phyloP scores from a whole-genome alignment of 2,797 vertebrate species.

The Lophius americanus region DNA sequence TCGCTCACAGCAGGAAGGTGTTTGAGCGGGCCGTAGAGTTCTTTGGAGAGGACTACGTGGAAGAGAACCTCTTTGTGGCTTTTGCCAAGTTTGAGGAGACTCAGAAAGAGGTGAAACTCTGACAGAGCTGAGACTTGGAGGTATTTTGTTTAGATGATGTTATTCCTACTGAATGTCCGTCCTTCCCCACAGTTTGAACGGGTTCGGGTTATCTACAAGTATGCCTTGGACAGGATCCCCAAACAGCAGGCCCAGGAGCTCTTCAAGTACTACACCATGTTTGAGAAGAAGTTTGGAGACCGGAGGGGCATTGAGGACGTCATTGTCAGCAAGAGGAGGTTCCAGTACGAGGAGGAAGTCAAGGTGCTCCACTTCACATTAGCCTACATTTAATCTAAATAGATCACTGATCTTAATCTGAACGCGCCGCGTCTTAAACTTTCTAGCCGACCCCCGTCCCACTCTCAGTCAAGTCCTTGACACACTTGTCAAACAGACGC shows the following conservation, averaged over 20 bases:
- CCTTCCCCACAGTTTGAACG: conserved; percentile 88
- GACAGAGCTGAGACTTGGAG: no score
- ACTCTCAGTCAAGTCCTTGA: no score
- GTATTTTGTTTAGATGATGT: no score
- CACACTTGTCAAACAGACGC: no score
- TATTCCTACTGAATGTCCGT: neutral
- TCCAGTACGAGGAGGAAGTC: conserved; percentile 98
- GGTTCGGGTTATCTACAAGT: conserved; percentile 97
- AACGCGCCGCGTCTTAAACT: no score
- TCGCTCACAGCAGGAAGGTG: conserved; percentile 90
- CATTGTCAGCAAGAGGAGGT: conserved; percentile 95
- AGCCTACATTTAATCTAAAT: no score
- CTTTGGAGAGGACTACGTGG: conserved; percentile 92
- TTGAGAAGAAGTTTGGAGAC: conserved; percentile 98
- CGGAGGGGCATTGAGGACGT: conserved; percentile 96
- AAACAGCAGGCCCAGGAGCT: conserved; percentile 96
- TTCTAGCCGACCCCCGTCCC: no score
- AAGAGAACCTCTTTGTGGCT: conserved; percentile 93
- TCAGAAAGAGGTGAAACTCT: conserved; percentile 90
- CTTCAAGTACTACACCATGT: conserved; percentile 98
- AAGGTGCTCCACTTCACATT: conserved; percentile 80
- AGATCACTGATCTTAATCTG: no score
- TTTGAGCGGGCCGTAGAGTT: conserved; percentile 95
- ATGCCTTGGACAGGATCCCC: conserved; percentile 93
- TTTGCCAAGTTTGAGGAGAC: conserved; percentile 97